A percentile compares a stretch with the other conserved stretches of the same genome.
These are phyloP conservation scores for Aporrectodea caliginosa DNA, from an alignment of 1,140 invertebrate species.

Conservation along the genomic window DNA sequence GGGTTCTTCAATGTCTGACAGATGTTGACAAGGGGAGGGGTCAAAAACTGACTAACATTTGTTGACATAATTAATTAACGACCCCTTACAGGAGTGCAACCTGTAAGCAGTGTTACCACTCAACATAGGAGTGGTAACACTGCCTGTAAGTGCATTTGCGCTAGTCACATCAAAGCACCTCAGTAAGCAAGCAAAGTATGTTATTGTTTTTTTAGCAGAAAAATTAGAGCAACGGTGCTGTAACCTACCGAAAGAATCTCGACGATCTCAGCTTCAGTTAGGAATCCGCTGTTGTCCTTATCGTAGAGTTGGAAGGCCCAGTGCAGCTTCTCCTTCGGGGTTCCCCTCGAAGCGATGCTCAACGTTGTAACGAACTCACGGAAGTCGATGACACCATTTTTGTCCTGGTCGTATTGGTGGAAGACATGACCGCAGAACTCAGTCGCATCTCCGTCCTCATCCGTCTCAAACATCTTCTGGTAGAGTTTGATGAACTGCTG, in stretches of 20 bases:
- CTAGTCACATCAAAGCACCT: too few relatives aligned
- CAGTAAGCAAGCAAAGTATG: too few relatives aligned
- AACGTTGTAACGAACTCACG: slow-evolving; percentile 41
- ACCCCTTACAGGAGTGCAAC: too few relatives aligned
- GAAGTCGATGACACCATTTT: slow-evolving; percentile 33
- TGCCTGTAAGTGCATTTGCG: too few relatives aligned
- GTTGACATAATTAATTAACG: too few relatives aligned
- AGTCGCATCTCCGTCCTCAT: slow-evolving; percentile 91
- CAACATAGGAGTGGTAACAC: too few relatives aligned
- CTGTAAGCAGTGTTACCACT: too few relatives aligned
- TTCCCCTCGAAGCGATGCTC: slow-evolving; percentile 70
- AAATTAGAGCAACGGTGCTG: too few relatives aligned
- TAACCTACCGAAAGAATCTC: slow-evolving; percentile 58
- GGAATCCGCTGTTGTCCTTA: slow-evolving; percentile 96
- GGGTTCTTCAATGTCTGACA: too few relatives aligned
- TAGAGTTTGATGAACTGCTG: slow-evolving; percentile 15
- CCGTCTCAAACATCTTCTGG: slow-evolving; percentile 57
- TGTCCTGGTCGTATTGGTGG: slow-evolving; percentile 4
- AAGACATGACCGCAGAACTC: slow-evolving; percentile 87
- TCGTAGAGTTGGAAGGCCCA: slow-evolving; percentile 98
- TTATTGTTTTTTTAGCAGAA: too few relatives aligned
- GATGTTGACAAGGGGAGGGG: too few relatives aligned
- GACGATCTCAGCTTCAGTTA: slow-evolving; percentile 81
- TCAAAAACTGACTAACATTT: too few relatives aligned
- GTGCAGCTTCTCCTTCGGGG: slow-evolving; percentile 96